Base-by-base conservation (phyloP, 2,888 invertebrate species). In the Aphidius colemani region DNA sequence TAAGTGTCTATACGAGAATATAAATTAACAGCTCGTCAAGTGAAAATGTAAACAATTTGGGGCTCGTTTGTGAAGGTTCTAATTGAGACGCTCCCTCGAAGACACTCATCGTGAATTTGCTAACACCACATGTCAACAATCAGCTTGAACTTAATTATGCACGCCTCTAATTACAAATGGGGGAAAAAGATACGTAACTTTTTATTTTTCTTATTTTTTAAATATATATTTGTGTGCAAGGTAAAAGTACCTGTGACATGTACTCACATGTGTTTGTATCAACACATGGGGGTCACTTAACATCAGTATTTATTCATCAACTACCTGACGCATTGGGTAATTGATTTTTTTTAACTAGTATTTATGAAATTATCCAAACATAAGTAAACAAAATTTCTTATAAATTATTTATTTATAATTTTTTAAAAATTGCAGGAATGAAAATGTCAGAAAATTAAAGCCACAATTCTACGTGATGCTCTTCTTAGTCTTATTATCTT, bases 41-140 rank as follows among this genome's bases (percentile, higher is more conserved):
- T 72, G 71, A 60, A 68, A 70, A 69, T 59, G 75, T 70, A 79
- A 79, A 79, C 75, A 78, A 18, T 57, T 11, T 55, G 46, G 43
- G 51, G 40, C 64, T 62, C 63, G 61, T 60, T 62, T 58, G 66
- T 60, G 41, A 43, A 71, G 71, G 71, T 73, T 77, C 80, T 80
- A 80, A 80, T 80, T 78, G 80, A 79, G 77, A 77, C 78, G 75
- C 79, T 75, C 79, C 78, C 76, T 78, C 74, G 77, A 78, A 78
- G 76, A 78, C 74, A 77, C 74, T 78, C 79, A 70, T 78, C 76
- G 74, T 65, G 66, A 72, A 66, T 66, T 69, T 75, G 80, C 79
- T 80, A 80, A 80, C 75, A 70, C 68, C 71, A 69, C 73, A 74
- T 77, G 79, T 79, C 78, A 80, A 80, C 80, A 78, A 78, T 78